phyloP scores from a whole-genome alignment of 2,888 invertebrate genomes.

The Anarsia innoxiella region DNA sequence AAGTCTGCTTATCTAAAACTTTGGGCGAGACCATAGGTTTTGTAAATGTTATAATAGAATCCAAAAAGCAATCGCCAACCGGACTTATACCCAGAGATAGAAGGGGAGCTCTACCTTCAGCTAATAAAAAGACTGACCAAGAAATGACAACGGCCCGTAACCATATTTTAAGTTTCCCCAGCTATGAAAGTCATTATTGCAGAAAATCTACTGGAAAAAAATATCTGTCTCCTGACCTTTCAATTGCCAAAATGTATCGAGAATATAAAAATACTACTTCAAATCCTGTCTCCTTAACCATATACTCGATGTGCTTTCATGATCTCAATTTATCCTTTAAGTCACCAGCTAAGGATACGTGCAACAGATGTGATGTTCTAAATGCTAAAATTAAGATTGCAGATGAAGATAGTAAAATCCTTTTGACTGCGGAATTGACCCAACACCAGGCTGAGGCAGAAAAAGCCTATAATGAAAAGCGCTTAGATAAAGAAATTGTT shows the following conservation, averaged over 20 bases:
- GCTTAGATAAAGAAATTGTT: conserved; percentile 9
- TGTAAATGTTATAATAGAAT: conserved; percentile 12
- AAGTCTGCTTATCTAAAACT: conserved; percentile 13
- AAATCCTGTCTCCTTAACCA: conserved; percentile 19
- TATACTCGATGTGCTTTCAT: conserved; percentile 18
- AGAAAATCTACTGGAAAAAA: conserved; percentile 17
- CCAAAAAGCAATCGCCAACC: conserved; percentile 14
- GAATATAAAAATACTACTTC: conserved; percentile 15
- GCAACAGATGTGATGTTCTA: conserved; percentile 16
- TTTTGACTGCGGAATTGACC: not conserved
- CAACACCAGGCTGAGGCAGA: conserved; percentile 15
- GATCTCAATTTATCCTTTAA: conserved; percentile 19
- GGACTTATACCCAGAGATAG: conserved; percentile 14
- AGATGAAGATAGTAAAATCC: not conserved
- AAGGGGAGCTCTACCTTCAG: conserved; percentile 16
- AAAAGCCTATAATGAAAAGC: conserved; percentile 14
- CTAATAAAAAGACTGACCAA: conserved; percentile 13
- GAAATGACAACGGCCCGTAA: conserved; percentile 13
- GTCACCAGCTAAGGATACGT: conserved; percentile 20
- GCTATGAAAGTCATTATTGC: conserved; percentile 20
- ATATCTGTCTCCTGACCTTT: conserved; percentile 18
- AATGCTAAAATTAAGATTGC: conserved; percentile 6
- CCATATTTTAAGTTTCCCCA: conserved; percentile 14
- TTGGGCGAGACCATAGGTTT: conserved; percentile 12
- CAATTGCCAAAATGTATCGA: conserved; percentile 19